Evolutionary conservation across 2,113 vertebrate species (phyloP).

Genomic region (Petromus typicus): DNA sequence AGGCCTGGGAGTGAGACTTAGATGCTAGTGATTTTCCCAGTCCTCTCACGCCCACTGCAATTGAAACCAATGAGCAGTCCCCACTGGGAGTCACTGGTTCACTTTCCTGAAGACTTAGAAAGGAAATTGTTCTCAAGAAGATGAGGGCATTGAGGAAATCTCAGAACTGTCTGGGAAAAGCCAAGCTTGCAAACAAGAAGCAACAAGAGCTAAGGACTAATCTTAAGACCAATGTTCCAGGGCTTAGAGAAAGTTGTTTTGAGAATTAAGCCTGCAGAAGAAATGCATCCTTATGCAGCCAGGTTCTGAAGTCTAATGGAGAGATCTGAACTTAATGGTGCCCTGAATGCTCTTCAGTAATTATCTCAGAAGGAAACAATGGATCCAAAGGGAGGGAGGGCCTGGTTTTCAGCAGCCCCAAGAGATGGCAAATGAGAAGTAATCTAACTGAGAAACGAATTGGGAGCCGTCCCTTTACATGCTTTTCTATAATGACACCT

Average conservation of each 20-base stretch:
- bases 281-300: slow-evolving; percentile 18
- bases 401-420: not conserved
- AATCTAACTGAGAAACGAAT: slow-evolving; percentile 14
- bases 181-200: not conserved
- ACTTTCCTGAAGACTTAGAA: not conserved
- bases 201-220: rapidly evolving
- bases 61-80: not conserved
- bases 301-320: slow-evolving; percentile 20
- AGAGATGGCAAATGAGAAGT: not conserved
- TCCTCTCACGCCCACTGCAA: not conserved
- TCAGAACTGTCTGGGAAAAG: not conserved
- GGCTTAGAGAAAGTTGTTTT: not conserved
- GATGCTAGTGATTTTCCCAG: not conserved
- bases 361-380: slow-evolving; percentile 64
- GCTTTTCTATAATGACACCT: slow-evolving; percentile 31
- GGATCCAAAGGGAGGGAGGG: not conserved
- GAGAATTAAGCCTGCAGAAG: slow-evolving; percentile 19
- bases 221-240: not conserved
- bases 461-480: not conserved
- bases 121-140: not conserved
- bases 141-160: rapidly evolving
- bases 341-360: not conserved
- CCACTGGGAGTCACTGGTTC: not conserved
- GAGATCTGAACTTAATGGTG: not conserved
- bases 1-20: not conserved